phyloP scores from a whole-genome alignment of 2,797 vertebrate genomes.

The Enteromius thamalakanensis region DNA sequence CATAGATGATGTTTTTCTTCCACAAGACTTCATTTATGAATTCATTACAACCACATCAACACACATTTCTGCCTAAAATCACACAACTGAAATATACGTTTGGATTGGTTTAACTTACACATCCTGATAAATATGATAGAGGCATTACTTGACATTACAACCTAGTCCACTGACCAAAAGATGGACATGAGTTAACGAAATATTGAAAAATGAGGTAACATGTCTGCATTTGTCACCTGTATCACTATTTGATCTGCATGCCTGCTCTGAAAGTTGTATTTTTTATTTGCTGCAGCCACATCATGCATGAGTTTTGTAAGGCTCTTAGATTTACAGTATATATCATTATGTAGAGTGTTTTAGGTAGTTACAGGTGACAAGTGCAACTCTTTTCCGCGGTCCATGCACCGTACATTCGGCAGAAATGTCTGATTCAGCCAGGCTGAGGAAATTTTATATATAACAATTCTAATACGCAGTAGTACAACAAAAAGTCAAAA shows the following conservation, averaged over 20 bases:
- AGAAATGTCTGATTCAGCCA: constrained; percentile 23
- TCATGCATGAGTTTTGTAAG: constrained; percentile 53
- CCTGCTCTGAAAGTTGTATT: constrained; percentile 21
- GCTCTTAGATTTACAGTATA: constrained; percentile 7
- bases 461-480: not conserved
- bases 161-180: not conserved
- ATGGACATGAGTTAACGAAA: not conserved
- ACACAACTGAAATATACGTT: not conserved
- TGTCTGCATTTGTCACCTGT: constrained; percentile 40
- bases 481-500: not conserved
- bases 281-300: constrained; percentile 34
- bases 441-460: constrained; percentile 5
- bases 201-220: not conserved
- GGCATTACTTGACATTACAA: not conserved
- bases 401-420: not conserved
- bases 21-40: not conserved
- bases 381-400: constrained; percentile 17
- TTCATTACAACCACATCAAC: not conserved
- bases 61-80: not conserved
- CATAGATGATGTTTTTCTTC: not conserved
- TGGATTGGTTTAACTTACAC: not conserved
- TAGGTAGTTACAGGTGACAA: constrained; percentile 27
- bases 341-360: constrained; percentile 35
- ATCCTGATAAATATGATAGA: not conserved
- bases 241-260: constrained; percentile 46